Evolutionary conservation across 2,113 vertebrate genomes (phyloP).

Genomic region (Mobula hypostoma): DNA sequence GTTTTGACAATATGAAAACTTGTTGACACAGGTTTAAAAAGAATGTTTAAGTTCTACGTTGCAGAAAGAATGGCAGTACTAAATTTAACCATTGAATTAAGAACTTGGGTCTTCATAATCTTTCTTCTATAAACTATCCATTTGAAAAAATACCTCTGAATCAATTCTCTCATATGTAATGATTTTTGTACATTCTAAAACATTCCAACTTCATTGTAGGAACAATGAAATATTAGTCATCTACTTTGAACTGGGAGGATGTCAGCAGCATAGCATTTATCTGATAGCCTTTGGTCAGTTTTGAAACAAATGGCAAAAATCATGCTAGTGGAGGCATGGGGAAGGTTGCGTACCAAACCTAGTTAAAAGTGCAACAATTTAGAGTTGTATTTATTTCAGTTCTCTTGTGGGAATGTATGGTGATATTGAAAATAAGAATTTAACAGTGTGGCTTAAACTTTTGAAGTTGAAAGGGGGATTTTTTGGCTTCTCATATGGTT

Average conservation of each 20-base stretch:
- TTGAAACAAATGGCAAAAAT: background rate
- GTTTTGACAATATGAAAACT: background rate
- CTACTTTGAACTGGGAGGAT: background rate
- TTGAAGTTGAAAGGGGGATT: background rate
- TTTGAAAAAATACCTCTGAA: background rate
- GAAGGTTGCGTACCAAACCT: background rate
- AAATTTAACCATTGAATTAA: background rate
- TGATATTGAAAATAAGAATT: background rate
- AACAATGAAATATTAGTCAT: background rate
- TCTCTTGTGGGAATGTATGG: background rate
- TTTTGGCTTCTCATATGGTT: background rate
- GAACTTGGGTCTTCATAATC: background rate
- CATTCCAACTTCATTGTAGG: background rate
- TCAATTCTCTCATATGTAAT: background rate
- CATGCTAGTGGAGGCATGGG: background rate
- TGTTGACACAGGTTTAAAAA: constrained; percentile 1
- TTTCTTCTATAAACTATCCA: too few relatives aligned
- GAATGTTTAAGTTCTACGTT: background rate
- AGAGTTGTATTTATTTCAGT: background rate
- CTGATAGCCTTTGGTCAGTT: background rate
- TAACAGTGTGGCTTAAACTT: background rate
- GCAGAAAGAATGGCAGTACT: background rate
- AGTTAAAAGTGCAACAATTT: background rate
- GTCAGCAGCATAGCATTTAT: background rate
- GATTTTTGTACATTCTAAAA: background rate